Evolutionary conservation across 1,140 invertebrate species (phyloP).

Genomic region (Zaprionus taronus): DNA sequence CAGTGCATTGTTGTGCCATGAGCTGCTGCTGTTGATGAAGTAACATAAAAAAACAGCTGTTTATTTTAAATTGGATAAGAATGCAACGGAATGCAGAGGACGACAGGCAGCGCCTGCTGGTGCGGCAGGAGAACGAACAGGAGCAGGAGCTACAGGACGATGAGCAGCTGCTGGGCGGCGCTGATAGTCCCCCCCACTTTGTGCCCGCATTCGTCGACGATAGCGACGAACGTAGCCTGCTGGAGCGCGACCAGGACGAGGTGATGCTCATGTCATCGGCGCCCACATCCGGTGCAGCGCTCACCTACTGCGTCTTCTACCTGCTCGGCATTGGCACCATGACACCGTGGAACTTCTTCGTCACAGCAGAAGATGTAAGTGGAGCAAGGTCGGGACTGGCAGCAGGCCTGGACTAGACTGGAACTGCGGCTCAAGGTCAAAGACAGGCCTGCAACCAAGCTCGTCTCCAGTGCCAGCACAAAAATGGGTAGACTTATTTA

Average conservation of each 20-base stretch:
- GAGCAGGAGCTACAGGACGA: slow-evolving; percentile 30
- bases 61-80: not conserved
- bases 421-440: not conserved
- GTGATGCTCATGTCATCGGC: slow-evolving; percentile 62
- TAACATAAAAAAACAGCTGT: slow-evolving; percentile 37
- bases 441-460: not conserved
- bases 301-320: slow-evolving; percentile 94
- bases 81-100: slow-evolving; percentile 26
- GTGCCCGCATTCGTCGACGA: slow-evolving; percentile 61
- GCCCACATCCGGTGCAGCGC: slow-evolving; percentile 87
- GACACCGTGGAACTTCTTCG: slow-evolving; percentile 98
- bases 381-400: not conserved
- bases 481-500: not conserved
- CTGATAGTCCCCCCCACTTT: slow-evolving; percentile 25
- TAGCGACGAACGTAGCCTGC: slow-evolving; percentile 41
- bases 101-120: slow-evolving; percentile 24
- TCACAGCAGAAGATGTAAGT: slow-evolving; percentile 96
- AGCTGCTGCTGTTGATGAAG: slow-evolving; percentile 20
- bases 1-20: slow-evolving; percentile 12
- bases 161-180: slow-evolving; percentile 23
- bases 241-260: slow-evolving; percentile 56
- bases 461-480: not conserved
- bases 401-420: too few relatives aligned
- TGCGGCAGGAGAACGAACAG: slow-evolving; percentile 3
- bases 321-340: slow-evolving; percentile 95